Percentiles rank a stretch among this genome's conserved stretches.
Evolutionary conservation across 2,888 invertebrate genomes (phyloP).

Genomic region (Oasisia sp.): DNA sequence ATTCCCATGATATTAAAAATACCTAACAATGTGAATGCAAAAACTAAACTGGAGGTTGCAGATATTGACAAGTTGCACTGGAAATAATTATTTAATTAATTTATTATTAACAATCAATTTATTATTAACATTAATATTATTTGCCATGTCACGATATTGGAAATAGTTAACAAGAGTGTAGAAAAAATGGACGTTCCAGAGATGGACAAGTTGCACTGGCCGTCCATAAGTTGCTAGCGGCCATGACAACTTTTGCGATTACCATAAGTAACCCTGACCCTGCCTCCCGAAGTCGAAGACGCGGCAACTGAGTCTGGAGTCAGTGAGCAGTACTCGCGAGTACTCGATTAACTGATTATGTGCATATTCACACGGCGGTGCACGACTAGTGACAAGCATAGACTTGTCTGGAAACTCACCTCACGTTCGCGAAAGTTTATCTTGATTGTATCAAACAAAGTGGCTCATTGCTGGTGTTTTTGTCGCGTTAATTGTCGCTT

Average conservation of each 20-base stretch:
- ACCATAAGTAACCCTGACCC: background rate
- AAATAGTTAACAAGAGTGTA: too few relatives aligned
- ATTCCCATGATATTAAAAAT: background rate
- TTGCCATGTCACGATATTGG: too few relatives aligned
- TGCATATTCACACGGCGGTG: background rate
- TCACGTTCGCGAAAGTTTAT: background rate
- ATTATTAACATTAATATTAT: too few relatives aligned
- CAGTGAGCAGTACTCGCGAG: background rate
- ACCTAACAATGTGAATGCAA: background rate
- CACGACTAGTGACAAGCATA: background rate
- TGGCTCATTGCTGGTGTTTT: background rate
- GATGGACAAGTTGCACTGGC: background rate
- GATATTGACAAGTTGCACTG: too few relatives aligned
- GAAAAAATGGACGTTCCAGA: background rate
- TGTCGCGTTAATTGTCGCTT: constrained; percentile 10
- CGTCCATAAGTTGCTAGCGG: background rate
- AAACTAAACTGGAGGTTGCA: too few relatives aligned
- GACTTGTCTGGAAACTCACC: background rate
- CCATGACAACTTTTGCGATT: background rate
- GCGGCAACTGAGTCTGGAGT: background rate
- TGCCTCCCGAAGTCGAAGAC: background rate
- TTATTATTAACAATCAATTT: too few relatives aligned
- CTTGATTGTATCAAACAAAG: background rate
- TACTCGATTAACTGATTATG: background rate
- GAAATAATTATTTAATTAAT: too few relatives aligned